phyloP scores from a whole-genome alignment of 2,888 invertebrate genomes.

The Cosmia pyralina region DNA sequence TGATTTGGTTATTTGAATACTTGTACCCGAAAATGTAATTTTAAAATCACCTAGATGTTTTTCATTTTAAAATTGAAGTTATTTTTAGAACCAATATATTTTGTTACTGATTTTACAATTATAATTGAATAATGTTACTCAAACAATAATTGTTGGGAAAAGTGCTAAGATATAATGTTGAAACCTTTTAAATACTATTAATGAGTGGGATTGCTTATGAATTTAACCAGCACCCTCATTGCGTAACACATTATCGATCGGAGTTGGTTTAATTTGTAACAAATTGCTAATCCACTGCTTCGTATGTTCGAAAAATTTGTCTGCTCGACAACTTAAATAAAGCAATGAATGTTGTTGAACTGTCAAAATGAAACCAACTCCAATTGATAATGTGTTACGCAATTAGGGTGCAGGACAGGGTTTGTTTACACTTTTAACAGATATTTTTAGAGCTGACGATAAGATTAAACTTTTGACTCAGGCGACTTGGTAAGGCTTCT shows the following conservation, averaged over 20 bases:
- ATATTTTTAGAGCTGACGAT: background rate
- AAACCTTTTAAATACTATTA: background rate
- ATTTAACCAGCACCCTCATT: too few species aligned
- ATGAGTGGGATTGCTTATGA: too few species aligned
- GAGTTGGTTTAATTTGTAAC: too few species aligned
- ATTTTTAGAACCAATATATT: background rate
- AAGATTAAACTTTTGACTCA: background rate
- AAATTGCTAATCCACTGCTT: too few species aligned
- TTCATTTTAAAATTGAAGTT: background rate
- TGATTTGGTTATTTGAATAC: background rate
- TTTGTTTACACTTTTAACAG: background rate
- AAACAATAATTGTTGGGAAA: background rate
- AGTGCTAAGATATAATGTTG: background rate
- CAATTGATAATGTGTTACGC: too few species aligned
- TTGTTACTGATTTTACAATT: background rate
- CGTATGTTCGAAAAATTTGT: too few species aligned
- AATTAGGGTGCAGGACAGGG: too few species aligned
- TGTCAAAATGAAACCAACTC: too few species aligned
- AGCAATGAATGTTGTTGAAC: too few species aligned
- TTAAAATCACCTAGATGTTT: background rate
- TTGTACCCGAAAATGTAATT: background rate
- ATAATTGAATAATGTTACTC: background rate
- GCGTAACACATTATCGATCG: too few species aligned
- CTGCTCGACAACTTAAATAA: too few species aligned
- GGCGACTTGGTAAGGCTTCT: background rate